phyloP scores from a whole-genome alignment of 2,113 vertebrate genomes.

The Crotalus helleri region DNA sequence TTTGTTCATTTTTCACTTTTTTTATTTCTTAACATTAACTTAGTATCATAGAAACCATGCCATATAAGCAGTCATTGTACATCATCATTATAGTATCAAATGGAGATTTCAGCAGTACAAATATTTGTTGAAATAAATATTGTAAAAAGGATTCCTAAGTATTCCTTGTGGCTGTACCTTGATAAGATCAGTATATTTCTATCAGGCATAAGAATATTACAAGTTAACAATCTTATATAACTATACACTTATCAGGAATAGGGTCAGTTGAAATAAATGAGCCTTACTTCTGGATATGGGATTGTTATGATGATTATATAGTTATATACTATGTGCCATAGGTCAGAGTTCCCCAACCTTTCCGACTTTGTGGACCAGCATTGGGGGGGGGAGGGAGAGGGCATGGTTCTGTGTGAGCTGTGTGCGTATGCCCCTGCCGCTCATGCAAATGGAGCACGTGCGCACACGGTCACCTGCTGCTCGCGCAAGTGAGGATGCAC shows the following conservation, averaged over 20 bases:
- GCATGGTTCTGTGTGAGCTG: background rate
- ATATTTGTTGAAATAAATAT: background rate
- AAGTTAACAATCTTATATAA: background rate
- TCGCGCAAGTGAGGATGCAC: background rate
- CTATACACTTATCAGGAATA: background rate
- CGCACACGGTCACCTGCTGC: background rate
- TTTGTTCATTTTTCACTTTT: background rate
- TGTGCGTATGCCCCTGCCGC: background rate
- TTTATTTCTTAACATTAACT: background rate
- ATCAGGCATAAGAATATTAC: slow-evolving; percentile 11
- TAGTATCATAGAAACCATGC: rapidly evolving
- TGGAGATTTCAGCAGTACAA: background rate
- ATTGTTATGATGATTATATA: background rate
- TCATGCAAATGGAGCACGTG: background rate
- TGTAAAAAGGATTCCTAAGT: background rate
- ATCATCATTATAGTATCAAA: background rate
- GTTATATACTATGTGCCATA: slow-evolving; percentile 43
- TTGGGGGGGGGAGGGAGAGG: no score
- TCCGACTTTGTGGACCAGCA: background rate
- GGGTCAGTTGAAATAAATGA: background rate
- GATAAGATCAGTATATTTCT: background rate
- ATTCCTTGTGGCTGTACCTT: background rate
- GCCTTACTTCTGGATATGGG: background rate
- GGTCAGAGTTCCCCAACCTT: background rate
- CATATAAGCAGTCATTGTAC: background rate